Percentiles rank a stretch among this genome's conserved stretches.
These are phyloP conservation scores for Epistrophe grossulariae DNA, from an alignment of 2,888 invertebrate genomes.

Conservation along the genomic window DNA sequence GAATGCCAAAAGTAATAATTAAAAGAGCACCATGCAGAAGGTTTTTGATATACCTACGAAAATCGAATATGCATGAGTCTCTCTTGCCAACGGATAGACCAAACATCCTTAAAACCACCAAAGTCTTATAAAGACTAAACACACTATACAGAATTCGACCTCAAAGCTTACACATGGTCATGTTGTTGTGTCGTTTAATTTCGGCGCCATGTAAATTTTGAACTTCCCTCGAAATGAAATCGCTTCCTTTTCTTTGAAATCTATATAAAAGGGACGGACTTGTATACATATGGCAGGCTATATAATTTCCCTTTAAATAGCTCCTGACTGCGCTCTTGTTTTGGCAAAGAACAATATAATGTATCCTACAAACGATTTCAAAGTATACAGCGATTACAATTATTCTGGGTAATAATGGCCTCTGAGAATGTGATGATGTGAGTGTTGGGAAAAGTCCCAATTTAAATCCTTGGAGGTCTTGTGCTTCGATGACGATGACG, in stretches of 20 bases:
- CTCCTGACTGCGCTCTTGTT: slow-evolving; percentile 35
- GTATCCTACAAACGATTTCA: slow-evolving; percentile 31
- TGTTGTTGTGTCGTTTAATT: slow-evolving; percentile 47
- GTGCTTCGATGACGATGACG: neutral
- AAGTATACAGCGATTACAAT: slow-evolving; percentile 17
- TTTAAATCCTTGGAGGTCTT: neutral
- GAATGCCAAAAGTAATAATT: slow-evolving; percentile 40
- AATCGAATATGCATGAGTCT: slow-evolving; percentile 19
- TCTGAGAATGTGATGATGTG: slow-evolving; percentile 12
- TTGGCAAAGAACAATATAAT: slow-evolving; percentile 54
- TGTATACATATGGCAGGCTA: neutral
- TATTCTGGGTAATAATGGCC: slow-evolving; percentile 28
- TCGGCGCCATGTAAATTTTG: slow-evolving; percentile 63
- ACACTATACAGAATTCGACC: neutral
- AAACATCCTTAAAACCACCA: slow-evolving; percentile 4
- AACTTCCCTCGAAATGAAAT: slow-evolving; percentile 50
- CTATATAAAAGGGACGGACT: neutral
- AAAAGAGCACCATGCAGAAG: slow-evolving; percentile 21
- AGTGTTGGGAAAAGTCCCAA: slow-evolving; percentile 4
- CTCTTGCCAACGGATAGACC: slow-evolving; percentile 24
- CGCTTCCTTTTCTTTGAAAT: neutral
- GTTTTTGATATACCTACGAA: neutral
- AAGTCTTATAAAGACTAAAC: neutral
- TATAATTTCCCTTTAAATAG: slow-evolving; percentile 10
- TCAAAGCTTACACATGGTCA: slow-evolving; percentile 41